Percentiles rank a stretch among this genome's conserved stretches.
Conservation (phyloP, 2,113 vertebrate species). For the Ivindomyrus marchei region DNA sequence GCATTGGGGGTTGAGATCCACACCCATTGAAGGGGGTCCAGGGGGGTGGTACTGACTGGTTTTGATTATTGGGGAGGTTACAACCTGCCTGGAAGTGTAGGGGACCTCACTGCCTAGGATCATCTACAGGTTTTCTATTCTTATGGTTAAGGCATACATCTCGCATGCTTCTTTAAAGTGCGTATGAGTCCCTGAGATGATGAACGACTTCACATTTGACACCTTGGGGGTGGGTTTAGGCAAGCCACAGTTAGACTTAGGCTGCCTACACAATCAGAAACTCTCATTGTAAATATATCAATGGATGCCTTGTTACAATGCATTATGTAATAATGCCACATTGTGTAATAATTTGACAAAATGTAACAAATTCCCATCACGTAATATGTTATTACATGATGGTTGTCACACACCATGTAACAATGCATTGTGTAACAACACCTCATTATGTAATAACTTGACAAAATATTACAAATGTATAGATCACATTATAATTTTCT, state of each 20-base stretch:
- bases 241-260: neutral
- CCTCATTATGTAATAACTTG: too few relatives aligned
- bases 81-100: neutral
- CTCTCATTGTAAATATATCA: neutral
- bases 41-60: neutral
- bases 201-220: neutral
- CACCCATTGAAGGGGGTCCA: neutral
- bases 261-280: neutral
- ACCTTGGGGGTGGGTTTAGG: neutral
- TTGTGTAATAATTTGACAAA: too few relatives aligned
- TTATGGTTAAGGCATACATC: neutral
- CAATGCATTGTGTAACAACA: too few relatives aligned
- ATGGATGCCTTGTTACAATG: neutral
- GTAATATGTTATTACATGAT: too few relatives aligned
- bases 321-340: too few relatives aligned
- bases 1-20: neutral
- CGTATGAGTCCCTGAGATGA: neutral
- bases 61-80: neutral
- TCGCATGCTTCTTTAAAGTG: neutral
- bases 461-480: too few relatives aligned
- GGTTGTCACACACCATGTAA: too few relatives aligned
- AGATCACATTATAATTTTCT: too few relatives aligned
- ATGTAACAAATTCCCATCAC: too few relatives aligned
- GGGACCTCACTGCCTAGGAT: neutral
- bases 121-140: neutral